phyloP scores from a whole-genome alignment of 2,888 invertebrate genomes.

The Timema podura region DNA sequence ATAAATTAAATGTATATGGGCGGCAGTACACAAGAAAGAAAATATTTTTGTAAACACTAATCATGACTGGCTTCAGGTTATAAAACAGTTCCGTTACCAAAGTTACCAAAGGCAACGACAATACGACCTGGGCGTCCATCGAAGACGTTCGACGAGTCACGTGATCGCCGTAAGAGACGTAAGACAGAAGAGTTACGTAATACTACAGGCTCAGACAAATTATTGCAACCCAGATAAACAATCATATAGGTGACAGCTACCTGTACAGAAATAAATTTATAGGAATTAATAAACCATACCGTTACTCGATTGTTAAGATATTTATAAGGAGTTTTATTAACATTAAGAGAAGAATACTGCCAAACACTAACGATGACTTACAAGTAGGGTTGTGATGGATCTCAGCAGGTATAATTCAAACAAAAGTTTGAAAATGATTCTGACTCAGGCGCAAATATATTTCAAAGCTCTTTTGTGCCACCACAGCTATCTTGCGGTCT shows the following conservation, averaged over 20 bases:
- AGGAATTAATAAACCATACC: neutral
- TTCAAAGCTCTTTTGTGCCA: neutral
- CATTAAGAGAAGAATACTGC: constrained; percentile 26
- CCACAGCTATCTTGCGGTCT: neutral
- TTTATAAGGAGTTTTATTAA: constrained; percentile 20
- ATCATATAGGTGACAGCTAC: no score
- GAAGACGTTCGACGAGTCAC: neutral
- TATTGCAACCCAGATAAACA: neutral
- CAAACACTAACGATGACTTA: constrained; percentile 16
- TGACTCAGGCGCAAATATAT: neutral
- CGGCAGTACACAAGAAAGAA: neutral
- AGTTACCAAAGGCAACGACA: neutral
- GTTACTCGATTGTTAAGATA: neutral
- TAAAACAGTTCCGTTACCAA: no score
- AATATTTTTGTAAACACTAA: neutral
- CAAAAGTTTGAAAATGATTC: neutral
- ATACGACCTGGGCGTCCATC: neutral
- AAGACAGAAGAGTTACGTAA: neutral
- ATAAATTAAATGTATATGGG: neutral
- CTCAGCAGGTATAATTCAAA: neutral
- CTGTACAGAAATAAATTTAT: no score
- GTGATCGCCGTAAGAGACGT: neutral
- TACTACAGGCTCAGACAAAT: neutral
- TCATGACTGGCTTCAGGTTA: neutral
- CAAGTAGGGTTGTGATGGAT: neutral